Evolutionary conservation across 2,888 invertebrate genomes (phyloP).

Genomic region (Tineola bisselliella): DNA sequence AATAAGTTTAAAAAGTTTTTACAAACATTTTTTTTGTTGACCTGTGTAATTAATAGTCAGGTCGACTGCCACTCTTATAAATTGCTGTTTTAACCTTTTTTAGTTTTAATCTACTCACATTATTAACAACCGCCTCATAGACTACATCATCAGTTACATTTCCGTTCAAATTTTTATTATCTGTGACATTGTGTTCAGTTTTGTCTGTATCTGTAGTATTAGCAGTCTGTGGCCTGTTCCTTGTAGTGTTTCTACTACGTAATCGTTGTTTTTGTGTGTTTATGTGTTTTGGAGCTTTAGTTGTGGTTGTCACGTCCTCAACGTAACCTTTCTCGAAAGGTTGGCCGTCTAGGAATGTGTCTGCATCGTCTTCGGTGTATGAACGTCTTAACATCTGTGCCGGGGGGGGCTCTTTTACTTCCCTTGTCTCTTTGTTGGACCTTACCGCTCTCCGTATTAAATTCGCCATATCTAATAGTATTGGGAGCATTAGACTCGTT

Average conservation of each 20-base stretch:
- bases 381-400: constrained; percentile 34
- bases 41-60: no score
- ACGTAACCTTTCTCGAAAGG: constrained; percentile 36
- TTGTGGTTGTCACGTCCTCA: constrained; percentile 21
- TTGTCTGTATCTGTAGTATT: constrained; percentile 17
- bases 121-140: constrained; percentile 20
- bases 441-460: constrained; percentile 64
- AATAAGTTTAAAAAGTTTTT: no score
- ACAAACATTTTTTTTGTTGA: no score
- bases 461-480: constrained; percentile 72
- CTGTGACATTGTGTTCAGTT: not conserved
- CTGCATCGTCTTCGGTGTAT: constrained; percentile 35
- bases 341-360: constrained; percentile 35
- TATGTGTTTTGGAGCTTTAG: constrained; percentile 22
- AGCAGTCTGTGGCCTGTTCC: constrained; percentile 16
- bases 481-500: constrained; percentile 69
- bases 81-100: no score
- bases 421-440: constrained; percentile 42
- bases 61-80: no score
- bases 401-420: constrained; percentile 28
- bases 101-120: no score
- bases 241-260: constrained; percentile 14
- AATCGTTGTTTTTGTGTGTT: constrained; percentile 23
- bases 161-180: constrained; percentile 35
- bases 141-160: constrained; percentile 17